Evolutionary conservation across 1,140 invertebrate genomes (phyloP).

Genomic region (Ericerus pela): DNA sequence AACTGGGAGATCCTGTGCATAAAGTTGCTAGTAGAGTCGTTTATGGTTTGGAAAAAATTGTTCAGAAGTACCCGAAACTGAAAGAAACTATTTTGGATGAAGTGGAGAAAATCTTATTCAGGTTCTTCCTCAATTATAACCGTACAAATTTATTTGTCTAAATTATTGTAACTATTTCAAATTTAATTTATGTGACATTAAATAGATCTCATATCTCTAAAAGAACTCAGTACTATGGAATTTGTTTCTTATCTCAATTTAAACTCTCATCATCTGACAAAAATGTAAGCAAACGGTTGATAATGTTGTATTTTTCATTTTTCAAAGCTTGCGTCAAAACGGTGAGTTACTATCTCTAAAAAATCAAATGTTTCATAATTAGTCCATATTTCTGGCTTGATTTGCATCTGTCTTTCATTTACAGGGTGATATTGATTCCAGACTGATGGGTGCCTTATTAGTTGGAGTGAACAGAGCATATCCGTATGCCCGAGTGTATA

Average conservation of each 20-base stretch:
- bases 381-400: too few species aligned
- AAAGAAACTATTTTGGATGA: conserved; percentile 72
- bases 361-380: too few species aligned
- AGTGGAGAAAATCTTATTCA: conserved; percentile 77
- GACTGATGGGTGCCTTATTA: conserved; percentile 80
- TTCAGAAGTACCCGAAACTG: conserved; percentile 84
- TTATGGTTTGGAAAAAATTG: conserved; percentile 67
- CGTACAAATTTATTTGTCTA: too few species aligned
- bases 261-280: conserved; percentile 52
- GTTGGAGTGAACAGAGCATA: conserved; percentile 77
- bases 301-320: conserved; percentile 87
- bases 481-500: conserved; percentile 50
- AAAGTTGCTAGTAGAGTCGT: conserved; percentile 76
- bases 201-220: conserved; percentile 56
- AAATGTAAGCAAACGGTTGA: conserved; percentile 61
- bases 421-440: conserved; percentile 74
- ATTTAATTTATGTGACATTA: background rate
- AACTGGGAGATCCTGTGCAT: conserved; percentile 81
- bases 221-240: conserved; percentile 81
- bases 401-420: too few species aligned
- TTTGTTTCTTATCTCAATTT: conserved; percentile 81
- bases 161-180: background rate
- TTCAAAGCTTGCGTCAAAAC: conserved; percentile 85
- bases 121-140: conserved; percentile 34
- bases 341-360: conserved; percentile 28